Percentiles rank a stretch among this genome's conserved stretches.
These are phyloP conservation scores for Rhineura floridana DNA, from an alignment of 2,113 vertebrate species.

Conservation along the genomic window DNA sequence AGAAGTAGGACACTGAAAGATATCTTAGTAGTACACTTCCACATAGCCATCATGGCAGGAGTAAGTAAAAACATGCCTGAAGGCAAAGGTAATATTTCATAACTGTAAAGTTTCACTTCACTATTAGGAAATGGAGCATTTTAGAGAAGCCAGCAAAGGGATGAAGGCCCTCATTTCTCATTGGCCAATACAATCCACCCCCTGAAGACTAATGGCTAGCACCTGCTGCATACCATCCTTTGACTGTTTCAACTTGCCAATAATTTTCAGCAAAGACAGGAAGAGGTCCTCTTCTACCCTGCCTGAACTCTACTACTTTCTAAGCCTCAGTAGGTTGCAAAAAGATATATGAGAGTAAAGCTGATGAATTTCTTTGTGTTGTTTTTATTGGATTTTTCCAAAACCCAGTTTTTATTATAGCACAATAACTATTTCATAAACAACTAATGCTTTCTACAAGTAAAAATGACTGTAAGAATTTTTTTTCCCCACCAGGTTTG, in stretches of 20 bases:
- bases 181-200: neutral
- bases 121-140: neutral
- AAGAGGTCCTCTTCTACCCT: neutral
- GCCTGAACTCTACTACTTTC: neutral
- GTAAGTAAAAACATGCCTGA: neutral
- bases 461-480: neutral
- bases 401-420: neutral
- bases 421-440: neutral
- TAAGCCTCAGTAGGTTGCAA: neutral
- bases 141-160: neutral
- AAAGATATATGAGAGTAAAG: neutral
- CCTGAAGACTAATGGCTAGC: neutral
- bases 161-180: neutral
- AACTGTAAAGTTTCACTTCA: neutral
- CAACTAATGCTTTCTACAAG: neutral
- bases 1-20: neutral
- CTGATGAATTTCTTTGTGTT: neutral
- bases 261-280: neutral
- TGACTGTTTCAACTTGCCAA: neutral
- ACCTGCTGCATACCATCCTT: neutral
- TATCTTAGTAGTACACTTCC: neutral
- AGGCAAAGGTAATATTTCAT: rapidly evolving
- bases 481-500: neutral
- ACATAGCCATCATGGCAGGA: rapidly evolving
- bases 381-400: neutral